Conservation (phyloP, 2,113 vertebrate species). For the Cricetomys ansorgei region DNA sequence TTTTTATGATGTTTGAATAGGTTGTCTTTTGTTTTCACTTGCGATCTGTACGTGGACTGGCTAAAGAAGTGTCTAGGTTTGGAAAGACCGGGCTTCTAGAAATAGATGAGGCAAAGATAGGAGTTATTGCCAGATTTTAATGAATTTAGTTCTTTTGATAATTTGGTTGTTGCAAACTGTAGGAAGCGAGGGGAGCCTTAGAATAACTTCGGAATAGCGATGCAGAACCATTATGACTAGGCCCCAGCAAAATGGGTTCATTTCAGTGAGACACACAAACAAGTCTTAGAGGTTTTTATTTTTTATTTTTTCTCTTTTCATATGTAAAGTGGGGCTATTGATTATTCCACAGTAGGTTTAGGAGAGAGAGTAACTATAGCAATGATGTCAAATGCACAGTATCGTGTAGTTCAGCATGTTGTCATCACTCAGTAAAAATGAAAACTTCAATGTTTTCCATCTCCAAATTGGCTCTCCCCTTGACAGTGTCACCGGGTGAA, state of each 20-base stretch:
- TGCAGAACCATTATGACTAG: neutral
- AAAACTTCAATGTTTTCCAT: neutral
- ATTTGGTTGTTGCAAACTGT: neutral
- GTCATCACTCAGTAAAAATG: neutral
- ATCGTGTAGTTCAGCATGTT: neutral
- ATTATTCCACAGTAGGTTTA: neutral
- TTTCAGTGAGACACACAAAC: neutral
- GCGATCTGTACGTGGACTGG: neutral
- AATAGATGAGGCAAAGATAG: neutral
- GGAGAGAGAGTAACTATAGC: neutral
- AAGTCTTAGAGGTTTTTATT: neutral
- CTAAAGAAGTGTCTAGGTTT: neutral
- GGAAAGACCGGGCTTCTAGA: neutral
- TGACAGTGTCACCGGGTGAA: neutral
- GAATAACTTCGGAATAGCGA: constrained; percentile 29
- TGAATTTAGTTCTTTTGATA: constrained; percentile 40
- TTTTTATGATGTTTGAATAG: constrained; percentile 11
- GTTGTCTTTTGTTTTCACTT: neutral
- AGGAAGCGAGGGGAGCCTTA: neutral
- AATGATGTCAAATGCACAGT: neutral
- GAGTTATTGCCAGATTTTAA: constrained; percentile 9
- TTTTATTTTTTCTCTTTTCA: neutral
- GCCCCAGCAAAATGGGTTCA: neutral
- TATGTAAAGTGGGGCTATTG: neutral
- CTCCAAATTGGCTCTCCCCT: neutral